phyloP scores from a whole-genome alignment of 2,888 invertebrate species.

The Masnerella sp. region DNA sequence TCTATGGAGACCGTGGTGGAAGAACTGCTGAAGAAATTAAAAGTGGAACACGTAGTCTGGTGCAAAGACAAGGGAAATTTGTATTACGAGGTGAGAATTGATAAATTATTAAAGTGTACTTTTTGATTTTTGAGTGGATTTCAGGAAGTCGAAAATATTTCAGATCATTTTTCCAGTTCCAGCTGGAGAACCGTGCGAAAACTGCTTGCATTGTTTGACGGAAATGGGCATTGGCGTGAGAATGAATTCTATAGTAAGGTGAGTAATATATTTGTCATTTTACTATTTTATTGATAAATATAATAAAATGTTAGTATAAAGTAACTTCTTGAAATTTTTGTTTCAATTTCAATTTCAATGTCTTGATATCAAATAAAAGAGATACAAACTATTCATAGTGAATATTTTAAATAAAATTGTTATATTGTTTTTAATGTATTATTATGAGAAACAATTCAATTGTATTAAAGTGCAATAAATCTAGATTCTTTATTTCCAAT shows the following conservation, averaged over 20 bases:
- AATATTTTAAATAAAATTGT: no score
- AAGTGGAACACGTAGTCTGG: constrained; percentile 86
- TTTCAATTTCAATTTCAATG: no score
- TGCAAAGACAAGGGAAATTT: constrained; percentile 83
- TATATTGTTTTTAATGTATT: no score
- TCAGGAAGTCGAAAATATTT: constrained; percentile 39
- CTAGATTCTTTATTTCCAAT: no score
- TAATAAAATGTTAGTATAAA: background rate
- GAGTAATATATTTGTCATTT: constrained; percentile 61
- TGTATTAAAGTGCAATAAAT: no score
- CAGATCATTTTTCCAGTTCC: constrained; percentile 82
- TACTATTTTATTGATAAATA: background rate
- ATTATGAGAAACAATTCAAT: no score
- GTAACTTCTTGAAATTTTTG: no score
- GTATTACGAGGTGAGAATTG: constrained; percentile 82
- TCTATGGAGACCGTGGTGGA: constrained; percentile 86
- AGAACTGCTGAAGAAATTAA: constrained; percentile 82
- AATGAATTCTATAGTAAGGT: constrained; percentile 86
- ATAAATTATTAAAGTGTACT: background rate
- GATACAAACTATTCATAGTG: no score
- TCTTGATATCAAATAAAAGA: no score
- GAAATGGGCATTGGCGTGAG: constrained; percentile 85
- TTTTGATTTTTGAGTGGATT: background rate
- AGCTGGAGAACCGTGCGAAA: constrained; percentile 85
- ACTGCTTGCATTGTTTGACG: constrained; percentile 85